phyloP scores from a whole-genome alignment of 1,140 invertebrate genomes.

The Dendrolimus punctatus region DNA sequence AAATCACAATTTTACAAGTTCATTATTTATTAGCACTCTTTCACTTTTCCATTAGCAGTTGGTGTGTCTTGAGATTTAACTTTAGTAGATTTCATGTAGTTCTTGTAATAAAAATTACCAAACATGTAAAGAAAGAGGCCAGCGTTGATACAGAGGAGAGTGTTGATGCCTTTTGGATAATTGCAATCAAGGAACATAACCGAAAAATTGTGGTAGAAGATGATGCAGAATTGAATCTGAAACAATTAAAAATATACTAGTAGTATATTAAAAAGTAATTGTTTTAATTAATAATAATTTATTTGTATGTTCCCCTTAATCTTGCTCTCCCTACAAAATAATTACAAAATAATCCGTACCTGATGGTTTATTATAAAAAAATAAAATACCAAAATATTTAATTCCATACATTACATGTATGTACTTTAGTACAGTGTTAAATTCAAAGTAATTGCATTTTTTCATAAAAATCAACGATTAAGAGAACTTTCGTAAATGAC shows the following conservation, averaged over 20 bases:
- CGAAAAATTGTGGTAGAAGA: slow-evolving; percentile 79
- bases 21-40: slow-evolving; percentile 31
- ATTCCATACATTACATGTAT: too few species aligned
- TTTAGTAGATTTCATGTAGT: slow-evolving; percentile 70
- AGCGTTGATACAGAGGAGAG: slow-evolving; percentile 82
- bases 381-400: too few species aligned
- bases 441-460: too few species aligned
- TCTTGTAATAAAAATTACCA: slow-evolving; percentile 85
- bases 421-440: too few species aligned
- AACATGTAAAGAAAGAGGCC: slow-evolving; percentile 89
- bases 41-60: slow-evolving; percentile 24
- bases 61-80: slow-evolving; percentile 11
- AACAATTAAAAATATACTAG: slow-evolving; percentile 8
- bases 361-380: too few species aligned
- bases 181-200: slow-evolving; percentile 77
- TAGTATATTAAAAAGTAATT: too few species aligned
- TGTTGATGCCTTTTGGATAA: slow-evolving; percentile 78
- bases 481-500: too few species aligned
- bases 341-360: too few species aligned
- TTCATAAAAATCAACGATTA: too few species aligned
- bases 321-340: too few species aligned
- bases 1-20: slow-evolving; percentile 11
- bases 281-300: too few species aligned
- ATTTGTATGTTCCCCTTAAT: too few species aligned
- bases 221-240: slow-evolving; percentile 86